Evolutionary conservation across 1,140 invertebrate genomes (phyloP).

Genomic region (Papilio dardanus): DNA sequence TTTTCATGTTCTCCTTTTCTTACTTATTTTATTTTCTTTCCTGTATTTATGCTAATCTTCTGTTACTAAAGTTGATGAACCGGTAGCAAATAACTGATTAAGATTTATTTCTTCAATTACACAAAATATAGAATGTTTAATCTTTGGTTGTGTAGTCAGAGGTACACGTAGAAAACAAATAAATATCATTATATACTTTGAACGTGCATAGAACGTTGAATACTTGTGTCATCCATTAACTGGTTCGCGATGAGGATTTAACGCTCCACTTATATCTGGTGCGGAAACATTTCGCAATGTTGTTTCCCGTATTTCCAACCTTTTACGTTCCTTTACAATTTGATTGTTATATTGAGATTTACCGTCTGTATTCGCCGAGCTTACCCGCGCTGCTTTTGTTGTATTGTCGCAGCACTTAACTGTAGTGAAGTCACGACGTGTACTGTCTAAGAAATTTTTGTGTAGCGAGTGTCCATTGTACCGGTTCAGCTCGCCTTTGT

Average conservation of each 20-base stretch:
- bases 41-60: no score
- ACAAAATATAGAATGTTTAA: no score
- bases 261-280: neutral
- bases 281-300: conserved; percentile 9
- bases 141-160: no score
- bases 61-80: no score
- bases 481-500: conserved; percentile 24
- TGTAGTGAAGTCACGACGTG: conserved; percentile 17
- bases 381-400: conserved; percentile 23
- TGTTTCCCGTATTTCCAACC: conserved; percentile 13
- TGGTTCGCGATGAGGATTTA: conserved; percentile 1
- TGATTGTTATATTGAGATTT: conserved; percentile 26
- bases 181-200: neutral
- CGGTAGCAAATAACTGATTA: no score
- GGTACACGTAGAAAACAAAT: no score
- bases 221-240: neutral
- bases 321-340: conserved; percentile 24
- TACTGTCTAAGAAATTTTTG: conserved; percentile 33
- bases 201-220: neutral
- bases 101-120: no score
- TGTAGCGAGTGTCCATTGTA: conserved; percentile 25
- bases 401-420: conserved; percentile 27
- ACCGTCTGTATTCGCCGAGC: conserved; percentile 18
- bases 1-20: neutral
- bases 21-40: neutral